These are phyloP conservation scores for Phallusia fumigata DNA, from an alignment of 23 tunicate genomes.

Conservation along the genomic window DNA sequence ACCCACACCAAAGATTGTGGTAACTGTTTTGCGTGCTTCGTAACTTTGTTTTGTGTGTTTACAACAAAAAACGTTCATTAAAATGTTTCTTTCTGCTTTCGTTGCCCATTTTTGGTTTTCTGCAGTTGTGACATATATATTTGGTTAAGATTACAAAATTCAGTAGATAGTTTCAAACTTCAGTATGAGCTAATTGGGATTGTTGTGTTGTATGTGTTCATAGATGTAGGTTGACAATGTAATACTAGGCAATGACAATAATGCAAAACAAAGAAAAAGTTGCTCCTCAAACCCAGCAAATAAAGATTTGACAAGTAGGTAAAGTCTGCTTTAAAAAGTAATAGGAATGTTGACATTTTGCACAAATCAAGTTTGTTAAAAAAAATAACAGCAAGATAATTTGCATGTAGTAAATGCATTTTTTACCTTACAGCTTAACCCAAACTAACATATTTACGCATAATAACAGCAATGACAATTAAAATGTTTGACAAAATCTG, in stretches of 20 bases:
- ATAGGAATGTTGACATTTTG: no score
- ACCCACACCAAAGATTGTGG: neutral
- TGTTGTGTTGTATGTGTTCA: constrained; percentile 12
- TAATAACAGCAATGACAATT: no score
- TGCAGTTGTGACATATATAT: neutral
- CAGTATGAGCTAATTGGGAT: constrained; percentile 10
- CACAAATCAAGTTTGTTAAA: no score
- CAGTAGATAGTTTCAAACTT: neutral
- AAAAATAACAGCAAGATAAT: no score
- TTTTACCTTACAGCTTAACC: no score
- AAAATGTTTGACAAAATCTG: no score
- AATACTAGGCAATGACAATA: neutral
- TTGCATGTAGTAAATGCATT: no score
- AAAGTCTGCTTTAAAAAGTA: no score
- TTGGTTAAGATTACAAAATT: neutral
- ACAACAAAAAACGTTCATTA: constrained; percentile 7
- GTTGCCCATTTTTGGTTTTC: neutral
- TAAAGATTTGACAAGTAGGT: neutral
- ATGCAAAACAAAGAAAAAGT: neutral
- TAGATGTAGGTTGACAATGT: neutral
- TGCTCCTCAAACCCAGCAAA: neutral
- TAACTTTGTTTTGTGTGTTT: constrained; percentile 11
- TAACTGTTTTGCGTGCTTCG: constrained; percentile 1
- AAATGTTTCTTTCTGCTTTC: constrained; percentile 10
- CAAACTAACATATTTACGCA: no score